A percentile compares a stretch with the other conserved stretches of the same genome.
phyloP scores from a whole-genome alignment of 2,113 vertebrate genomes.

The Odocoileus hemionus region DNA sequence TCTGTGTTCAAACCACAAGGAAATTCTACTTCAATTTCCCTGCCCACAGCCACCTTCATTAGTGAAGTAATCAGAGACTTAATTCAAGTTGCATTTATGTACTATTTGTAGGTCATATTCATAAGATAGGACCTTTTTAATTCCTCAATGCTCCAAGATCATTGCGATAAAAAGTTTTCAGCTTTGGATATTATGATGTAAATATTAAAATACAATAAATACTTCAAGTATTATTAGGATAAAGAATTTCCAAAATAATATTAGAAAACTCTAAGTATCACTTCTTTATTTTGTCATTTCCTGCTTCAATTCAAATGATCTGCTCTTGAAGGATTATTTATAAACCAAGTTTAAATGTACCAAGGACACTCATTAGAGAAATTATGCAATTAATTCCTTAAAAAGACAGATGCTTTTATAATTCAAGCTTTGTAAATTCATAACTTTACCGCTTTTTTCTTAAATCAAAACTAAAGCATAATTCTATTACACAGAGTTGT shows the following conservation, averaged over 20 bases:
- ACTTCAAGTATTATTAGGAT: not conserved
- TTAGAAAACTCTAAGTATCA: not conserved
- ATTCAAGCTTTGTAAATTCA: slow-evolving; percentile 1
- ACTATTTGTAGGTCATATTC: not conserved
- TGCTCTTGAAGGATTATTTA: not conserved
- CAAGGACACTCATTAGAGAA: not conserved
- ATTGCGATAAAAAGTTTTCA: not conserved
- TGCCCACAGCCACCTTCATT: not conserved
- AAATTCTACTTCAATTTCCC: not conserved
- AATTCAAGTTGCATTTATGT: not conserved
- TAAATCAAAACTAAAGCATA: slow-evolving; percentile 37
- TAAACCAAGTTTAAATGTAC: slow-evolving; percentile 34
- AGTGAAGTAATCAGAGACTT: not conserved
- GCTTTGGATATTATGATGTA: not conserved
- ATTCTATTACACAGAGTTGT: not conserved
- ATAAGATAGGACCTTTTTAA: not conserved
- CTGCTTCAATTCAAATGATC: not conserved
- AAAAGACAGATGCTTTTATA: slow-evolving; percentile 5
- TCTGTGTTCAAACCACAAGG: not conserved
- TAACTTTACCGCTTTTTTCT: not conserved
- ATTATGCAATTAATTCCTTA: not conserved
- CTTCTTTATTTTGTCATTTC: not conserved
- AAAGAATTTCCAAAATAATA: slow-evolving; percentile 18
- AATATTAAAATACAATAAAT: slow-evolving; percentile 14
- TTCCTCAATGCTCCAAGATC: not conserved